Evolutionary conservation across 2,797 vertebrate genomes (phyloP), one percentile per base, ranked within the genome.

Genomic region (Tenualosa thibaudeaui): DNA sequence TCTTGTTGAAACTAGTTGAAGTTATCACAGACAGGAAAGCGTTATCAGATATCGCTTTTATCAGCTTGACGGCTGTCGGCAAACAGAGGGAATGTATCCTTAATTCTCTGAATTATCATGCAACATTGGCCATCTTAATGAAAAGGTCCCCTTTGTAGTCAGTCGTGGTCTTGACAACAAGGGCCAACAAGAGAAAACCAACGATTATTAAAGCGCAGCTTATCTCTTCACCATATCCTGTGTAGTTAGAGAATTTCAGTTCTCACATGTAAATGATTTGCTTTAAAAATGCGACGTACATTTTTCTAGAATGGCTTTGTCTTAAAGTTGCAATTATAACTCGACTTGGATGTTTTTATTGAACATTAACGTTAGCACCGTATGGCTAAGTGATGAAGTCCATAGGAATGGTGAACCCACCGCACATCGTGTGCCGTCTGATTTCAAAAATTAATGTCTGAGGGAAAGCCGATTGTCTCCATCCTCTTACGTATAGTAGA

Each of bases 121-220:
- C 37, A 46, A 46, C 40, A 8, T 78, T 46, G 40, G 15, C 17
- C 43, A 9, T 22, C 71, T 43, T 5, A 43, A 78, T 78, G 71
- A 22, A 10, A 24, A 78, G 8, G 1, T 22, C 40, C 37, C 40
- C 37, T 78, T 22, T 78, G 40, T 78, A 78, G 40, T 68, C 62
- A 13, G 3, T 26, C n/a, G 40, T 78, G 71, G 71, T 78, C 71
- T 78, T 78, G 71, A 78, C 71, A 78, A 43, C 65, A 40, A 46
- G 71, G 71, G 46, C 37, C 71, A 78, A 43, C 7, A 37, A 12
- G 26, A 71, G 65, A 71, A 62, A 58, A 58, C 4, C 58, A 60
- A 9, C 56, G 58, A 6, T 31, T 6, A 65, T 65, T 65, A n/a
- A 68, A 26, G 62, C 62, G 26, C 26, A 31, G 24, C 62, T 56